Conservation (phyloP, 1,140 invertebrate species). For the Ylistrum balloti region DNA sequence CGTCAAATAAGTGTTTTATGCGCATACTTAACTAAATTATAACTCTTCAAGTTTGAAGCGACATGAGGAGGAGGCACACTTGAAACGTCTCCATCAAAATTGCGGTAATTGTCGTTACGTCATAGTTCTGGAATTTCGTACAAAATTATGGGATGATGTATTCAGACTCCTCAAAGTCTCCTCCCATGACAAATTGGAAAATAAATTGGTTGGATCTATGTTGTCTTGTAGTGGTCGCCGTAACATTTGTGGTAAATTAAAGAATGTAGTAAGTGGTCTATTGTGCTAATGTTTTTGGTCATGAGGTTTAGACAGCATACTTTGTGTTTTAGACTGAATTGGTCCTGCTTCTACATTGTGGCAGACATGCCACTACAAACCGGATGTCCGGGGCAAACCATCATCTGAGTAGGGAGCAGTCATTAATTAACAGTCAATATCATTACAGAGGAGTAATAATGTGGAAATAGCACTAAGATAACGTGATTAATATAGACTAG, state of each 20-base stretch:
- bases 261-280: background rate
- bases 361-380: too few relatives aligned
- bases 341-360: too few relatives aligned
- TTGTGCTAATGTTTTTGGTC: background rate
- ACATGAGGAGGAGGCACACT: background rate
- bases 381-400: too few relatives aligned
- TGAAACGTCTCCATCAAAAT: background rate
- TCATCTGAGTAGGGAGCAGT: too few relatives aligned
- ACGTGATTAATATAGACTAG: too few relatives aligned
- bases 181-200: background rate
- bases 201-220: background rate
- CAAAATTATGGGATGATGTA: background rate
- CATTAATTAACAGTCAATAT: too few relatives aligned
- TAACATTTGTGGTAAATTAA: background rate
- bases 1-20: background rate
- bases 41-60: background rate
- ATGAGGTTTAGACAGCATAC: background rate
- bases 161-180: background rate
- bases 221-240: background rate
- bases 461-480: too few relatives aligned
- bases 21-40: background rate
- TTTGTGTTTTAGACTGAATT: too few relatives aligned
- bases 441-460: too few relatives aligned
- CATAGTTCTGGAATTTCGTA: background rate
- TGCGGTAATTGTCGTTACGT: background rate